Conservation (phyloP, 2,888 invertebrate genomes). For the Eulithis testata region DNA sequence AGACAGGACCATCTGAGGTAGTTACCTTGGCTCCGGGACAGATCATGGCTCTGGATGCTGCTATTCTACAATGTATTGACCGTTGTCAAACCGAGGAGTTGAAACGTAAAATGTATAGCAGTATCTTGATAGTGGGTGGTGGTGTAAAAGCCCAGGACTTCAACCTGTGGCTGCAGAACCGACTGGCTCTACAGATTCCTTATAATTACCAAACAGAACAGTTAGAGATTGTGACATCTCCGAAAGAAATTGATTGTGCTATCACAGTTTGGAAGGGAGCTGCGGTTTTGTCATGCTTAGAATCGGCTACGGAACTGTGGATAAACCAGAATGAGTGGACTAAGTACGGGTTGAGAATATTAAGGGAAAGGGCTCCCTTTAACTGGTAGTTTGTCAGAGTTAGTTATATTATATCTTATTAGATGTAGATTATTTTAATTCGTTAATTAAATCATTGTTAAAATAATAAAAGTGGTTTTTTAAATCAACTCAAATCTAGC, state of each 20-base stretch:
- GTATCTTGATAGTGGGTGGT: constrained; percentile 95
- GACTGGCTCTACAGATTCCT: constrained; percentile 93
- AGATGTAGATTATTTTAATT: no score
- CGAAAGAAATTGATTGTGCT: constrained; percentile 96
- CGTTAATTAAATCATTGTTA: no score
- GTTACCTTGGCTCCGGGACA: constrained; percentile 90
- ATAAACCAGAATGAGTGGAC: constrained; percentile 94
- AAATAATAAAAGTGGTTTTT: no score
- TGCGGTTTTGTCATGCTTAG: constrained; percentile 95
- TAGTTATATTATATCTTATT: no score
- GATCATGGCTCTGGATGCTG: constrained; percentile 94
- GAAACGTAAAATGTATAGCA: constrained; percentile 97
- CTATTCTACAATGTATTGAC: constrained; percentile 96
- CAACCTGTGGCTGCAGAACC: constrained; percentile 94
- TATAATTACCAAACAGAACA: constrained; percentile 91
- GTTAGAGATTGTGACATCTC: constrained; percentile 94
- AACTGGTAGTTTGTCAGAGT: constrained; percentile 86
- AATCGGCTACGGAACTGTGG: constrained; percentile 97
- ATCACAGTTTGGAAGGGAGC: constrained; percentile 98
- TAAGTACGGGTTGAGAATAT: constrained; percentile 91
- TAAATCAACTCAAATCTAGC: no score
- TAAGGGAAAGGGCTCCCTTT: constrained; percentile 96
- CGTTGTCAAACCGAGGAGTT: constrained; percentile 94
- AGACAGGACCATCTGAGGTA: constrained; percentile 85
- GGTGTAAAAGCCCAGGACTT: constrained; percentile 94